Evolutionary conservation across 2,113 vertebrate species (phyloP).

Genomic region (Micronycteris hirsuta): DNA sequence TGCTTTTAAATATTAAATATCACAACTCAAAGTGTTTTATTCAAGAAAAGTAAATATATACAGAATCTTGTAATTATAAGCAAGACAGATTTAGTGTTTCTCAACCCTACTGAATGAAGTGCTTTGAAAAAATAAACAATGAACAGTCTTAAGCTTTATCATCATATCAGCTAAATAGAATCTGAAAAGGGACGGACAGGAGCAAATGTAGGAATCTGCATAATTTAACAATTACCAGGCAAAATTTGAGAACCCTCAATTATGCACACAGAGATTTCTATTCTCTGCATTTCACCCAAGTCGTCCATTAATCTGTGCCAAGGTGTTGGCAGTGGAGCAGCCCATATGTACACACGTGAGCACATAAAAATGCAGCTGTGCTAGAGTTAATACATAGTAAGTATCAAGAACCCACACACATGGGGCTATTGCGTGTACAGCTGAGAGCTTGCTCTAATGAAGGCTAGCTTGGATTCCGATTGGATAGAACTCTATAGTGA

Average conservation of each 20-base stretch:
- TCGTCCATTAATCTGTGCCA: not conserved
- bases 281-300: not conserved
- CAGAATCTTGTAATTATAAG: not conserved
- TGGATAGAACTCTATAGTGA: not conserved
- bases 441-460: not conserved
- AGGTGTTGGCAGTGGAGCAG: not conserved
- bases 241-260: not conserved
- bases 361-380: not conserved
- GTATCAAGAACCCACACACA: not conserved
- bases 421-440: not conserved
- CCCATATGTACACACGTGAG: not conserved
- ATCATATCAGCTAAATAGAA: not conserved
- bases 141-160: not conserved
- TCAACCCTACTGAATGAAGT: not conserved
- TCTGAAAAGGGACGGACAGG: not conserved
- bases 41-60: not conserved
- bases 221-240: not conserved
- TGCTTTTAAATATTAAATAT: not conserved
- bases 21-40: not conserved
- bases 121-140: not conserved
- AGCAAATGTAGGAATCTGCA: not conserved
- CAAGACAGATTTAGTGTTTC: not conserved
- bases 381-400: not conserved
- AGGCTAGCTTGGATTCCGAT: not conserved
- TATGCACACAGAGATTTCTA: not conserved